Evolutionary conservation across 2,113 vertebrate species (phyloP).

Genomic region (Thryonomys swinderianus): DNA sequence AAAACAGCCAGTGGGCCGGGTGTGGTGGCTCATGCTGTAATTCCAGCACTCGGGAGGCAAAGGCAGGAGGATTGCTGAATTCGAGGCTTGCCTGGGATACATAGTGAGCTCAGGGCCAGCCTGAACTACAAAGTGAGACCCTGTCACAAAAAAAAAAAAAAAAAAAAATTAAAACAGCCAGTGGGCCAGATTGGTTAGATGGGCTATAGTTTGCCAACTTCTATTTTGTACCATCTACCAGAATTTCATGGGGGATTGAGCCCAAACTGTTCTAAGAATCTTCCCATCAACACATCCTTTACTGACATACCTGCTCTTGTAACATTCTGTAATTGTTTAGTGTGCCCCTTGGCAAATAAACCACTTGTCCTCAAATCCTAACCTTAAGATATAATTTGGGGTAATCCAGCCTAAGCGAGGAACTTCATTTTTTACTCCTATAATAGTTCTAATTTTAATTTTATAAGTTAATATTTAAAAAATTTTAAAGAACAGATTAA

Average conservation of each 20-base stretch:
- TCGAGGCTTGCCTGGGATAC: too few relatives aligned
- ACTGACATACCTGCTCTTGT: neutral
- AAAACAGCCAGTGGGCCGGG: neutral
- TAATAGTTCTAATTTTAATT: neutral
- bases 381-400: neutral
- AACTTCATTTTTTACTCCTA: conserved; percentile 32
- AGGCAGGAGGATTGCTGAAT: too few relatives aligned
- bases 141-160: too few relatives aligned
- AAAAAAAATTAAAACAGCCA: conserved; percentile 21
- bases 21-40: too few relatives aligned
- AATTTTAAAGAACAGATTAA: conserved; percentile 11
- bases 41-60: too few relatives aligned
- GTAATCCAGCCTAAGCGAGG: neutral
- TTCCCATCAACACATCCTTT: neutral
- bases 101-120: too few relatives aligned
- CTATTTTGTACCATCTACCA: neutral
- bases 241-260: neutral
- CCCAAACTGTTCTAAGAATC: neutral
- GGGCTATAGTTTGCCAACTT: neutral
- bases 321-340: neutral
- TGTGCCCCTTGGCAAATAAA: neutral
- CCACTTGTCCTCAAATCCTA: neutral
- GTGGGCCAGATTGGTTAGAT: neutral
- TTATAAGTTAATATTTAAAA: neutral
- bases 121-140: too few relatives aligned